Evolutionary conservation across 2,888 invertebrate genomes (phyloP), one percentile per base, ranked within the genome.

Genomic region (Byasa hedistus): DNA sequence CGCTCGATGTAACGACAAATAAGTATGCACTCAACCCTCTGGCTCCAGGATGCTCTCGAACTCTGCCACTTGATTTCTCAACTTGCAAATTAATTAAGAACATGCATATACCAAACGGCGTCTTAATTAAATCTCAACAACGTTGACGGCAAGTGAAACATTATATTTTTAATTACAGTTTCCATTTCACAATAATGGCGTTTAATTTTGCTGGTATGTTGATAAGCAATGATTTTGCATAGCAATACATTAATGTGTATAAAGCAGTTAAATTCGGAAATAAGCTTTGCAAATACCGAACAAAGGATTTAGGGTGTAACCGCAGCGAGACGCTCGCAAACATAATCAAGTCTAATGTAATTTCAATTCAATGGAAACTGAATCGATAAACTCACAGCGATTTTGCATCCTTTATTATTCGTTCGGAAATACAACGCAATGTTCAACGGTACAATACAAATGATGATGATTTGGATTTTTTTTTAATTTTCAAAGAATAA

Each of bases 11-110:
- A 32, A 44, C 48, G 48, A 39, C 55, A 44, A 54, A 22, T 54
- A 54, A 21, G 52, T 22, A n/a, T 15, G 52, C 22, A 54, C 52
- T 54, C 52, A 22, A 22, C 21, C 22, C 52, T 3, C 52, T 54
- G 5, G 52, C n/a, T 54, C 60, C 39, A 55, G 39, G 21, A 44
- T n/a, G 22, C 65, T 51, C 65, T 65, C 51, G 56, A 65, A 48
- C 65, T 15, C 56, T 23, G 51, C 55, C 56, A 36, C 65, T 60
- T 65, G 57, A 54, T 56, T 61, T 22, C 5, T 21, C 36, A 19
- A 51, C 60, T 66, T 54, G 60, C 52, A 60, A 60, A 64, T 63
- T 67, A 60, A 67, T 67, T 56, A 59, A 54, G 24, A 21, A 54
- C 52, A 54, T 22, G 22, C 10, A 54, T 10, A 8, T n/a, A 19